A percentile compares a stretch with the other conserved stretches of the same genome.
Evolutionary conservation across 2,888 invertebrate species (phyloP).

Genomic region (Hydraecia micacea): DNA sequence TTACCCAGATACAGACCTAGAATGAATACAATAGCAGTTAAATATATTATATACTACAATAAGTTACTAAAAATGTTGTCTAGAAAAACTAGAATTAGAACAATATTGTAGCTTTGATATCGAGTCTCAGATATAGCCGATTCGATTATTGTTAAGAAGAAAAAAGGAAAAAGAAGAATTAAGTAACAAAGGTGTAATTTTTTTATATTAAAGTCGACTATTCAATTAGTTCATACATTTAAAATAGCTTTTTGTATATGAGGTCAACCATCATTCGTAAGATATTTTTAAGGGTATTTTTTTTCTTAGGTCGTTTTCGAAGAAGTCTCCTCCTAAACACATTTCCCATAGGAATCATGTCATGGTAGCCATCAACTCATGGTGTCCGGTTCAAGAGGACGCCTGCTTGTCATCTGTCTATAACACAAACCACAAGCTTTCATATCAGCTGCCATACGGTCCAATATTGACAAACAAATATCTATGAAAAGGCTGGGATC

Average conservation of each 20-base stretch:
- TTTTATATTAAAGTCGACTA: no score
- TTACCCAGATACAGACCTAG: no score
- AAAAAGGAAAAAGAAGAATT: no score
- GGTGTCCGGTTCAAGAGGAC: conserved; percentile 45
- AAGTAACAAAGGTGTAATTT: no score
- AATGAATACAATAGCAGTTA: no score
- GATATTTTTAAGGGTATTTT: neutral
- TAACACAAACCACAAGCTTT: conserved; percentile 86
- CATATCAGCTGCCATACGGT: conserved; percentile 81
- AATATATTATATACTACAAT: no score
- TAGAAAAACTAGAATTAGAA: no score
- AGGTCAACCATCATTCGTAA: neutral
- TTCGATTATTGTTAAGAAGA: no score
- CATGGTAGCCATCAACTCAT: conserved; percentile 37
- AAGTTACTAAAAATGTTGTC: no score
- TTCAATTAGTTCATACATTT: neutral
- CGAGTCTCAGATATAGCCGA: no score
- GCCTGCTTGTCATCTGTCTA: conserved; percentile 63
- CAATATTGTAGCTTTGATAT: no score
- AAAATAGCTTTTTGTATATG: neutral
- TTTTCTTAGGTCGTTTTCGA: conserved; percentile 7
- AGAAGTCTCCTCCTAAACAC: conserved; percentile 41
- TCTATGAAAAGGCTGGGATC: conserved; percentile 55
- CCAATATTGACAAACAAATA: conserved; percentile 87
- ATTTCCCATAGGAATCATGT: conserved; percentile 47